Base-by-base conservation (phyloP, 2,113 vertebrate genomes). In the Osmerus mordax region DNA sequence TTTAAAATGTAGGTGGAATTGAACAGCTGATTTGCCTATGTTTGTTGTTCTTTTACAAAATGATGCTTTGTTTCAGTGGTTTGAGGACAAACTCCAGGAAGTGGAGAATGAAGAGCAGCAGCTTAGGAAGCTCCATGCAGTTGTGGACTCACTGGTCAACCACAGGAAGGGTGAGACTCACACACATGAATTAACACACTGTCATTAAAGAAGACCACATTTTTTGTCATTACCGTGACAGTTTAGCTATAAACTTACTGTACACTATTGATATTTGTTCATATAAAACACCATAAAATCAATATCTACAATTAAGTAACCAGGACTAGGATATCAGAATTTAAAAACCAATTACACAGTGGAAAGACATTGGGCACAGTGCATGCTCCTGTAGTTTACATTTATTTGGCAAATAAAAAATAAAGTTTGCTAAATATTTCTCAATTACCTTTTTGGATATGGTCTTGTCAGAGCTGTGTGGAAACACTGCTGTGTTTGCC, bases 21-120 rank as follows among this genome's bases (percentile, higher is more conserved):
- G 13, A 29, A 7, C 7, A 47, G 23, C 13, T 62, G 3, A 25
- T 5, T 36, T 36, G 32, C 32, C 32, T 64, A 9, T 25, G 28
- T 64, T 64, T 56, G 2, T 3, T 53, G 1, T 3, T 53, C 0
- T 19, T 29, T 16, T 53, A 53, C 14, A 14, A 56, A 55, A n/a
- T 56, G 68, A 13, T 13, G 68, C 41, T 15, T 69, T 73, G 0
- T 89, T 88, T 58, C 88, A 99, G 97, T 99, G 97, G 97, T 99
- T 98, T 64, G 96, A 98, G 87, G 96, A 98, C 88, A 98, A 97
- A 83, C 92, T 97, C 61, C 96, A 97, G 88, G 96, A 98, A 84
- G 95, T 99, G 80, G 96, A 98, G 65, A 92, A 87, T 0, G 95
- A 98, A 83, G 97, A 98, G 75, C 96, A 97, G 88, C 93, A 97